Evolutionary conservation across 35 echinoderm and acorn worm genomes (phyloP).

Genomic region (Heliocidaris tuberculata): DNA sequence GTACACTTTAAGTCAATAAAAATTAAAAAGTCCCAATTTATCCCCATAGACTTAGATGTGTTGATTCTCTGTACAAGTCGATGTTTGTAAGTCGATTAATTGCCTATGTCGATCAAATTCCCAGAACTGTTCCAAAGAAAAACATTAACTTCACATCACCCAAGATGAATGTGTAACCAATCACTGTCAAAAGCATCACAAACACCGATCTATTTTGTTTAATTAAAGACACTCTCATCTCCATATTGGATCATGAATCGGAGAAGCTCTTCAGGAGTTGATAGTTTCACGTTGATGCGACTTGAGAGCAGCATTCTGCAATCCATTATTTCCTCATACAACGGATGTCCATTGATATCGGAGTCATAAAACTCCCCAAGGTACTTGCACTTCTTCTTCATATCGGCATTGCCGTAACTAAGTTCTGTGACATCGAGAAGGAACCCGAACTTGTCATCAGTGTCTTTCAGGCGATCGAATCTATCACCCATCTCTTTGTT

Average conservation of each 20-base stretch:
- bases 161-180: too few species aligned
- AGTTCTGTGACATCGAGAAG: slow-evolving; percentile 45
- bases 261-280: slow-evolving; percentile 39
- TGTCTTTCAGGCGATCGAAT: slow-evolving; percentile 35
- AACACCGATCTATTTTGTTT: too few species aligned
- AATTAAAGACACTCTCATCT: slow-evolving; percentile 49
- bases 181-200: too few species aligned
- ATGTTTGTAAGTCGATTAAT: too few species aligned
- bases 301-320: slow-evolving; percentile 56
- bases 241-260: slow-evolving; percentile 51
- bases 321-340: slow-evolving; percentile 53
- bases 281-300: slow-evolving; percentile 28
- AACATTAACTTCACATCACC: too few species aligned
- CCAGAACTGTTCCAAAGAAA: too few species aligned
- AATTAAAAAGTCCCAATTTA: too few species aligned
- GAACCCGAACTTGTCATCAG: slow-evolving; percentile 43
- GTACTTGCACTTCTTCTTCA: slow-evolving; percentile 29
- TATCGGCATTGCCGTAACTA: neutral
- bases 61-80: too few species aligned
- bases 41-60: too few species aligned
- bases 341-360: slow-evolving; percentile 5
- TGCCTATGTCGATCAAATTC: too few species aligned
- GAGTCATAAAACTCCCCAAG: slow-evolving; percentile 34
- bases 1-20: too few species aligned
- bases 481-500: slow-evolving; percentile 26